Evolutionary conservation across 37 sponge, comb jelly and placozoan species (phyloP).

Genomic region (Aphrocallistes beatrix): DNA sequence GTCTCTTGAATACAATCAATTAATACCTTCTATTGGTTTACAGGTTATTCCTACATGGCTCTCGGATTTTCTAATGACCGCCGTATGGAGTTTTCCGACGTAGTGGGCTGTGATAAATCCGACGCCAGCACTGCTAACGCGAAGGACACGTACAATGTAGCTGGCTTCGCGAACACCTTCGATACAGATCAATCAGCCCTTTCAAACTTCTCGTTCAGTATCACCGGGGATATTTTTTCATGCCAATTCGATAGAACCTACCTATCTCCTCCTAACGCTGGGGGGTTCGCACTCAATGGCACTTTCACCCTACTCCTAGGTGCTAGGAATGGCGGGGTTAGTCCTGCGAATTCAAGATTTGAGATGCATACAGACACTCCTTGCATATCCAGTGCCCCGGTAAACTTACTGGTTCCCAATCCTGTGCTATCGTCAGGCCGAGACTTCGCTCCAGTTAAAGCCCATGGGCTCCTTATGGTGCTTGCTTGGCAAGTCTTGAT

Average conservation of each 20-base stretch:
- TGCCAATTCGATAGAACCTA: not conserved
- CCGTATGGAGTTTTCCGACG: not conserved
- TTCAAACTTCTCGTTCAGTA: not conserved
- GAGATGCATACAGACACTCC: not conserved
- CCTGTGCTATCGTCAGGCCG: not conserved
- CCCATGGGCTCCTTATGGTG: not conserved
- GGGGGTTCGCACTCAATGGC: not conserved
- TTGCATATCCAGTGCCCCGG: not conserved
- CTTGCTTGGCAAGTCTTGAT: not conserved
- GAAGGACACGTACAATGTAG: not conserved
- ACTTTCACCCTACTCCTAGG: not conserved
- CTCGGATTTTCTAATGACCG: not conserved
- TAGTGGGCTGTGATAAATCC: not conserved
- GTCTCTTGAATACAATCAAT: no score
- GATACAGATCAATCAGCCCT: not conserved
- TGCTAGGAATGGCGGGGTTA: not conserved
- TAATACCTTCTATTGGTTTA: no score
- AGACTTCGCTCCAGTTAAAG: not conserved
- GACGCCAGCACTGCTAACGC: not conserved
- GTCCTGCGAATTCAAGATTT: not conserved
- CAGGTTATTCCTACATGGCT: not conserved
- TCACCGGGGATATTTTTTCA: not conserved
- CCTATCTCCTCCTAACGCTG: not conserved
- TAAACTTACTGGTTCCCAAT: not conserved
- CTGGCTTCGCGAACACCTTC: not conserved